Conservation (phyloP, 37 sponge, comb jelly and placozoan species). For the Chondrosia reniformis region DNA sequence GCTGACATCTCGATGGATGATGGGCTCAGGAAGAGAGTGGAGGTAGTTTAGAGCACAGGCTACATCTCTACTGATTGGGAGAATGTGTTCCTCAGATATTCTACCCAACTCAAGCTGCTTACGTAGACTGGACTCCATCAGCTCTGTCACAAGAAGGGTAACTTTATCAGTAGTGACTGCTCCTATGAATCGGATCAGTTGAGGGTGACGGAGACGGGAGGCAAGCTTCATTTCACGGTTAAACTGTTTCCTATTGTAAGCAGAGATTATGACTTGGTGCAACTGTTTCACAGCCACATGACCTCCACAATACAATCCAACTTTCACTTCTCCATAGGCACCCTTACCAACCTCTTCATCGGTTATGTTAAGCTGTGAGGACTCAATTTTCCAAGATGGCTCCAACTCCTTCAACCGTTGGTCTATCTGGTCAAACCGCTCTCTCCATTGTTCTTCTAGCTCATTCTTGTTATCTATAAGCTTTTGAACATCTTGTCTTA, state of each 20-base stretch:
- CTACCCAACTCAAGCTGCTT: constrained; percentile 18
- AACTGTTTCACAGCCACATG: constrained; percentile 1
- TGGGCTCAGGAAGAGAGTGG: constrained; percentile 59
- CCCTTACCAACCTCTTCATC: background rate
- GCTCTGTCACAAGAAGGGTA: constrained; percentile 52
- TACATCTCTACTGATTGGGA: constrained; percentile 34
- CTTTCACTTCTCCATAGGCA: background rate
- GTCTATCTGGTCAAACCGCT: no score
- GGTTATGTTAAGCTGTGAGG: background rate
- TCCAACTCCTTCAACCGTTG: background rate
- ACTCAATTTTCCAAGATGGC: background rate
- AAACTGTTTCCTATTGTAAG: background rate
- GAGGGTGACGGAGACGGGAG: constrained; percentile 10
- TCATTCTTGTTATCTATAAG: no score
- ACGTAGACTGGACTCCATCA: constrained; percentile 46
- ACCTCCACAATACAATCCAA: background rate
- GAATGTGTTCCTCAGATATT: background rate
- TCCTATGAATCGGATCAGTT: constrained; percentile 8
- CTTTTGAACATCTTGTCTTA: no score
- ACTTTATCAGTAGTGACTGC: background rate
- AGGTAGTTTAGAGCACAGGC: constrained; percentile 64
- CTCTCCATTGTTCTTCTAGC: no score
- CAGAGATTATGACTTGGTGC: background rate
- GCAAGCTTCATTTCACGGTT: background rate
- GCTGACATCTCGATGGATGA: constrained; percentile 75